A percentile compares a stretch with the other conserved stretches of the same genome.
These are phyloP conservation scores for Meloidogyne hapla DNA, from an alignment of 1,140 invertebrate species.

Conservation along the genomic window DNA sequence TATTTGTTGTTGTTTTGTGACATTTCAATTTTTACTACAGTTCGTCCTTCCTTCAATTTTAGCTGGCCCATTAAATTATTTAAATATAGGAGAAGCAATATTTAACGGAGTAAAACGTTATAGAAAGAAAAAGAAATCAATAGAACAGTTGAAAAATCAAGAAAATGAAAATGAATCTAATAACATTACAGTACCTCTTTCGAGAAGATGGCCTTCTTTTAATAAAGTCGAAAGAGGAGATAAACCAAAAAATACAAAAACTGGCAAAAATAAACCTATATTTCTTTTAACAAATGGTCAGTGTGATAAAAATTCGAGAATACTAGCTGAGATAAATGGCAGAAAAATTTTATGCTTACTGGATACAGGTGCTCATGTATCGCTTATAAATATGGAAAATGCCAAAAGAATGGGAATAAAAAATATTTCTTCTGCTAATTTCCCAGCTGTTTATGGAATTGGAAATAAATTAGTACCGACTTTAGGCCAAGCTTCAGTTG, in stretches of 20 bases:
- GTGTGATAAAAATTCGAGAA: background rate
- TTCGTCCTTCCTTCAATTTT: background rate
- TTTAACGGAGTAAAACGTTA: background rate
- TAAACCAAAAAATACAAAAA: constrained; percentile 5
- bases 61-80: background rate
- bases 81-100: background rate
- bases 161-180: too few species aligned
- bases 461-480: constrained; percentile 1
- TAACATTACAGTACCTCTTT: too few species aligned
- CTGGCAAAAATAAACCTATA: background rate
- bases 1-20: background rate
- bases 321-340: background rate
- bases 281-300: background rate
- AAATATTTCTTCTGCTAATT: background rate
- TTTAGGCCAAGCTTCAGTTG: background rate
- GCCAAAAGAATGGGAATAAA: background rate
- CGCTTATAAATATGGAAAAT: background rate
- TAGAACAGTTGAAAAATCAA: too few species aligned
- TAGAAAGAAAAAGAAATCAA: too few species aligned
- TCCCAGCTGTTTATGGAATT: background rate
- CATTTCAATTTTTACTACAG: background rate
- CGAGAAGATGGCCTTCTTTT: too few species aligned
- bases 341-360: background rate
- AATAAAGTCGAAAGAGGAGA: too few species aligned
- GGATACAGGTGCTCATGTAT: background rate